phyloP scores from a whole-genome alignment of 2,113 vertebrate species.

The Otolemur garnettii region DNA sequence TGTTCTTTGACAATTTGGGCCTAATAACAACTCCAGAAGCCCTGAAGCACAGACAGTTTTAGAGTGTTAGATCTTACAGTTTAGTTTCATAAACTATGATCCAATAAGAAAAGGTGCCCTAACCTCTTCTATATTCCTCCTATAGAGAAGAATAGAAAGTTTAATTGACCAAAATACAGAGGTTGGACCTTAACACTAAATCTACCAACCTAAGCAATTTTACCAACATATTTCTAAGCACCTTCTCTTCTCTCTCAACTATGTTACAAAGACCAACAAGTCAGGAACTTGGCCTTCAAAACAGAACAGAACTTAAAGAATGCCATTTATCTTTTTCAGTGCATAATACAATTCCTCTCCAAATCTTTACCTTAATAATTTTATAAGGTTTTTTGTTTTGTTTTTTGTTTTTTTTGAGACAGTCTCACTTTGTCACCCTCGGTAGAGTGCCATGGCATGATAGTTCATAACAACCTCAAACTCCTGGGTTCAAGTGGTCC shows the following conservation, averaged over 20 bases:
- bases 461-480: too few relatives aligned
- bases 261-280: neutral
- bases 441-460: too few relatives aligned
- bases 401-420: too few relatives aligned
- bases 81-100: constrained; percentile 1
- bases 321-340: neutral
- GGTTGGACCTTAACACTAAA: neutral
- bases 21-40: constrained; percentile 40
- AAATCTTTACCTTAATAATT: constrained; percentile 11
- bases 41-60: neutral
- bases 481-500: too few relatives aligned
- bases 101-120: neutral
- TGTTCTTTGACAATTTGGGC: neutral
- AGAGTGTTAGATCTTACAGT: neutral
- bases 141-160: neutral
- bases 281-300: neutral
- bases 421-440: too few relatives aligned
- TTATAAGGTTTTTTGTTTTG: neutral
- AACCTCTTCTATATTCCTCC: neutral
- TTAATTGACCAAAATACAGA: neutral
- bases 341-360: neutral
- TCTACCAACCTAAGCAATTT: neutral
- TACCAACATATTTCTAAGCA: neutral
- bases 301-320: neutral
- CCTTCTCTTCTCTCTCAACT: neutral